Evolutionary conservation across 2,113 vertebrate genomes (phyloP).

Genomic region (Sakesphorus luctuosus): DNA sequence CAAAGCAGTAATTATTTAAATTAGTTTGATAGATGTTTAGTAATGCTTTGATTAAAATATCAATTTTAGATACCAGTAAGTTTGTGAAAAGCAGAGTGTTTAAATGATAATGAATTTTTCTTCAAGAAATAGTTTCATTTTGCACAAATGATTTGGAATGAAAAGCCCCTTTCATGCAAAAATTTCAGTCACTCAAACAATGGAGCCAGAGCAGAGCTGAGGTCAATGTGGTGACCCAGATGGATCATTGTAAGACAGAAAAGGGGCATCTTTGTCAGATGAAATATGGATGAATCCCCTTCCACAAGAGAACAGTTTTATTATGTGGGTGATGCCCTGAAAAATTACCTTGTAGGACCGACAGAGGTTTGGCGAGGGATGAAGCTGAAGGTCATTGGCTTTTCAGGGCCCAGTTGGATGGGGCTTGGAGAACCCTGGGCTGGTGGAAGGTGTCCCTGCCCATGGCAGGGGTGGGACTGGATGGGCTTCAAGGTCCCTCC

Average conservation of each 20-base stretch:
- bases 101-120: slow-evolving; percentile 1
- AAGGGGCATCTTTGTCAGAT: background rate
- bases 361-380: background rate
- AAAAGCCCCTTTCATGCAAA: background rate
- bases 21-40: slow-evolving; percentile 45
- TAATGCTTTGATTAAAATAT: slow-evolving; percentile 51
- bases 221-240: background rate
- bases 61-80: slow-evolving; percentile 22
- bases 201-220: background rate
- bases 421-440: background rate
- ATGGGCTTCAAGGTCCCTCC: background rate
- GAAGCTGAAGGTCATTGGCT: background rate
- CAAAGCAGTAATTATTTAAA: slow-evolving; percentile 59
- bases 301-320: background rate
- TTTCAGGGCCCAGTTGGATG: background rate
- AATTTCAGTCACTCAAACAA: background rate
- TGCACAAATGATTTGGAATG: background rate
- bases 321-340: background rate
- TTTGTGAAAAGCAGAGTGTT: background rate
- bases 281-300: background rate
- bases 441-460: background rate
- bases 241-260: background rate
- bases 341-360: background rate
- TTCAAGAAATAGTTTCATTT: background rate
- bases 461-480: background rate